Base-by-base conservation (phyloP, 2,888 invertebrate genomes). In the Thymelicus lineola region DNA sequence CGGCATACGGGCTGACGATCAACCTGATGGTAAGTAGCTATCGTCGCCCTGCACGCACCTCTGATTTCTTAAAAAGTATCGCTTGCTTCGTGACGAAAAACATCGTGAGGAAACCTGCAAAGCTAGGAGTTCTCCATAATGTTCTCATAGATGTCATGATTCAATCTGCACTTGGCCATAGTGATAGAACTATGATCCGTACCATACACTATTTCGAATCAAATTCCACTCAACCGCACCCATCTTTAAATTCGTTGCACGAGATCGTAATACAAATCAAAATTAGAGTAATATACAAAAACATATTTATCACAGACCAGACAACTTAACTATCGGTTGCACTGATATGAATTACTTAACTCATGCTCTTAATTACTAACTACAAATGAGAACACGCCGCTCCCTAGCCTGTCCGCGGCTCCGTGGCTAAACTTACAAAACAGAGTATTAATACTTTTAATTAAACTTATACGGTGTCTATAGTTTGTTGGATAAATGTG, bases 371-470 rank as follows among this genome's bases (percentile, higher is more conserved):
- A 67, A 55, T 62, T 62, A 62, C 68, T 46, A 20, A 55, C 57
- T 46, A 68, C 68, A 36, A 61, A 68, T 61, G 9, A 55, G 68
- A 20, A 61, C 61, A 58, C 48, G 66, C 67, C 66, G 53, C 67
- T 67, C 67, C 67, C 60, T 50, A n/a, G 38, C 28, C 14, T 15
- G 17, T n/a, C 10, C 15, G 60, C 20, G 3, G 4, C 12, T 20
- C 53, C 53, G 55, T 50, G 35, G 60, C 45, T 61, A 61, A 28
- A 61, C 67, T 67, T 61, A 67, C 67, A 67, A 61, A 67, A 67
- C 12, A 42, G 38, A 61, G 61, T 61, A 61, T 67, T 67, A 67
- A 61, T 67, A 61, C 61, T 45, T 67, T 66, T 66, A 66, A 66
- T 66, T 66, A 60, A 60, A 66, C 46, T 45, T 60, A 9, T 46